Percentiles rank a stretch among this genome's conserved stretches.
Conservation (phyloP, 2,797 vertebrate genomes). For the Hippopotamyrus pictus region DNA sequence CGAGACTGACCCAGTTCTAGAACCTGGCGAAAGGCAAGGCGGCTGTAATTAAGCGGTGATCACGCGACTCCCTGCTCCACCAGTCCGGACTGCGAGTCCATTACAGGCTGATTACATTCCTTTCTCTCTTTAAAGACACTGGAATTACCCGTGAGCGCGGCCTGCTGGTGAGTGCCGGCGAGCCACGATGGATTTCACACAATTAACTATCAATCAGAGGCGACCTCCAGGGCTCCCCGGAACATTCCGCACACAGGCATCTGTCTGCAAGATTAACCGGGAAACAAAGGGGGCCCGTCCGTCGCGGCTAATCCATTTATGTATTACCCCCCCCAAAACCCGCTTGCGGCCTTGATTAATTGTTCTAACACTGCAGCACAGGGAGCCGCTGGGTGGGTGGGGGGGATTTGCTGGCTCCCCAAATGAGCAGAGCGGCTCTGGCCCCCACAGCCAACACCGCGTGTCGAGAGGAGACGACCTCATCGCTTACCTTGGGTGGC, state of each 20-base stretch:
- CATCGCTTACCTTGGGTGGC: constrained; percentile 83
- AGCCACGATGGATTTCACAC: constrained; percentile 46
- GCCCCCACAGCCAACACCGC: background rate
- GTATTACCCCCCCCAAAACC: constrained; percentile 29
- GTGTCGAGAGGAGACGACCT: too few relatives aligned
- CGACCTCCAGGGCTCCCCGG: constrained; percentile 46
- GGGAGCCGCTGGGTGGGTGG: background rate
- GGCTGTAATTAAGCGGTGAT: constrained; percentile 50
- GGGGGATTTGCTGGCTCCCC: too few relatives aligned
- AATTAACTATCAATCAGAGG: constrained; percentile 62
- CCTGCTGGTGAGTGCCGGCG: constrained; percentile 48
- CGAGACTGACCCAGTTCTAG: background rate
- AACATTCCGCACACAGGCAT: constrained; percentile 43
- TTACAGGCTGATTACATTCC: constrained; percentile 53
- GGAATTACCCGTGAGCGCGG: constrained; percentile 56
- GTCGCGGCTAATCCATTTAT: constrained; percentile 41
- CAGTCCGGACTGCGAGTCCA: constrained; percentile 54
- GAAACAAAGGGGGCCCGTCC: constrained; percentile 29
- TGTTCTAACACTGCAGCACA: constrained; percentile 39
- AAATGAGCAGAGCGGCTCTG: background rate
- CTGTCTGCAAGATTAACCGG: constrained; percentile 50
- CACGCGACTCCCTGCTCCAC: constrained; percentile 47
- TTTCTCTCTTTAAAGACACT: constrained; percentile 45
- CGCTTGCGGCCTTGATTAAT: constrained; percentile 38
- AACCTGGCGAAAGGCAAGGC: constrained; percentile 29